Percentiles rank a stretch among this genome's conserved stretches.
phyloP scores from a whole-genome alignment of 1,140 invertebrate species.

The Eurosta solidaginis region DNA sequence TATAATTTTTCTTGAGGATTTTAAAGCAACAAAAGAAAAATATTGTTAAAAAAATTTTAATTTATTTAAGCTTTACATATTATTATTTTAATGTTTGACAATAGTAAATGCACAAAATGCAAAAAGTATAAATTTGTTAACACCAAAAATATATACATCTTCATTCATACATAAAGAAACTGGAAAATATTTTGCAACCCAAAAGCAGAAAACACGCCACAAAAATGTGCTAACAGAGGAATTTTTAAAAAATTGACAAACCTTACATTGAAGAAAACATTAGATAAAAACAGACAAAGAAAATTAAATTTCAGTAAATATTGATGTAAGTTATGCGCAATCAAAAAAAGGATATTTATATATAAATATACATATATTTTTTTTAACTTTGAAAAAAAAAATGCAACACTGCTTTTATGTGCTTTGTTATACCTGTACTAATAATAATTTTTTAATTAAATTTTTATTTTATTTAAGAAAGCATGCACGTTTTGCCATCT shows the following conservation, averaged over 20 bases:
- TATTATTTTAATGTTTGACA: not conserved
- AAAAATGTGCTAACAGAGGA: not conserved
- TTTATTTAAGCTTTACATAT: not conserved
- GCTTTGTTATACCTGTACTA: too few relatives aligned
- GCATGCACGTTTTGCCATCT: not conserved
- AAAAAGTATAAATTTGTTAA: not conserved
- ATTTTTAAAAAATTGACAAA: not conserved
- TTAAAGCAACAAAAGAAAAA: not conserved
- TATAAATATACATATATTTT: too few relatives aligned
- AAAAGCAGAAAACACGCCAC: too few relatives aligned
- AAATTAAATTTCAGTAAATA: too few relatives aligned
- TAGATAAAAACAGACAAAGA: too few relatives aligned
- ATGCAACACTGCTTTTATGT: not conserved
- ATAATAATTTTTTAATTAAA: constrained; percentile 8
- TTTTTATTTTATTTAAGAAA: constrained; percentile 22
- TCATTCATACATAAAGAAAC: not conserved
- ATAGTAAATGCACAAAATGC: not conserved
- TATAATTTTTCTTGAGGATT: too few relatives aligned
- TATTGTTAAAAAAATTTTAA: not conserved
- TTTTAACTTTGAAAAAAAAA: not conserved
- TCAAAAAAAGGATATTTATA: too few relatives aligned
- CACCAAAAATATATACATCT: not conserved
- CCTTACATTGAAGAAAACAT: not conserved
- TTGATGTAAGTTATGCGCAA: too few relatives aligned
- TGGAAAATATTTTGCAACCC: too few relatives aligned